These are phyloP conservation scores for Cavia porcellus DNA, from an alignment of 2,113 vertebrate genomes.

Conservation along the genomic window DNA sequence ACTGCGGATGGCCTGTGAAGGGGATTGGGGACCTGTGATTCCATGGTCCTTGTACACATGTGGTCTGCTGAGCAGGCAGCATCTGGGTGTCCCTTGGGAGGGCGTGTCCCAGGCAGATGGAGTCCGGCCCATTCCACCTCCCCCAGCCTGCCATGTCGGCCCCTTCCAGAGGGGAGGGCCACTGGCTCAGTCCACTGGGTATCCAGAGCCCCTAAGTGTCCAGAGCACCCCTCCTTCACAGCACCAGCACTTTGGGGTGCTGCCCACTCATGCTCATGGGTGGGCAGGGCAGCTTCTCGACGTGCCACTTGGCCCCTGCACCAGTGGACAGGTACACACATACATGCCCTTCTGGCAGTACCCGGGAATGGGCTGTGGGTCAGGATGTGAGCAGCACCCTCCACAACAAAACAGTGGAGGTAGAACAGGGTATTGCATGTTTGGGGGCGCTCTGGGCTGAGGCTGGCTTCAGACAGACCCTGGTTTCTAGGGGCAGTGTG, in stretches of 20 bases:
- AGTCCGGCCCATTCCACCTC: neutral
- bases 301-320: neutral
- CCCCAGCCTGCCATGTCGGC: neutral
- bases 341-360: neutral
- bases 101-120: neutral
- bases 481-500: neutral
- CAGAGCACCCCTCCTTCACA: neutral
- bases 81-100: neutral
- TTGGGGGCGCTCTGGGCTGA: neutral
- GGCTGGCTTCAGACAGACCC: neutral
- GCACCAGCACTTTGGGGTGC: neutral
- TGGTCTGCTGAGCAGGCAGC: conserved; percentile 24
- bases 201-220: neutral
- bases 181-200: neutral
- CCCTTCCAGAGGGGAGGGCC: neutral
- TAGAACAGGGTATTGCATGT: too few species aligned
- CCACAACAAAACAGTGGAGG: neutral
- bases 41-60: conserved; percentile 74
- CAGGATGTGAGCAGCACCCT: neutral
- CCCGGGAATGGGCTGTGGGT: too few species aligned
- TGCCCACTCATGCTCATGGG: neutral
- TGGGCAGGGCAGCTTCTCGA: neutral
- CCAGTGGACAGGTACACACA: neutral
- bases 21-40: conserved; percentile 60
- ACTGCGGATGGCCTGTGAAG: conserved; percentile 74